These are phyloP conservation scores for Sebastes nivosus DNA, from an alignment of 2,797 vertebrate species.

Conservation along the genomic window DNA sequence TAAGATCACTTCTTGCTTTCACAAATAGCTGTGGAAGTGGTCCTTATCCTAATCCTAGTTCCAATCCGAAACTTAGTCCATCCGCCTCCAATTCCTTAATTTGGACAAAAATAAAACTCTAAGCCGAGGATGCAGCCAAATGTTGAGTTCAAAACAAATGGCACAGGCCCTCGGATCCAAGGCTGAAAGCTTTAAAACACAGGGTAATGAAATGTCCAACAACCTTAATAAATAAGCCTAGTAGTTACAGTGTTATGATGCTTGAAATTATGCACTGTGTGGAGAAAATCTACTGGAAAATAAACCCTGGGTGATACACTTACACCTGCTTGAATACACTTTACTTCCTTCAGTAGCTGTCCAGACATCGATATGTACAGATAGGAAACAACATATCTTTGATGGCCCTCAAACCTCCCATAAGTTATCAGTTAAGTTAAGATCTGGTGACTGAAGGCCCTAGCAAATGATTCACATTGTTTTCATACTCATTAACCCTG, in stretches of 20 bases:
- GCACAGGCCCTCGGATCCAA: conserved; percentile 62
- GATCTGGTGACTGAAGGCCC: background rate
- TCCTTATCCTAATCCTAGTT: conserved; percentile 66
- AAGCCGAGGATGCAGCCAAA: conserved; percentile 52
- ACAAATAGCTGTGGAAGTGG: conserved; percentile 54
- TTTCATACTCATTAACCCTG: background rate
- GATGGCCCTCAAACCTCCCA: background rate
- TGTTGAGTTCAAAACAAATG: conserved; percentile 59
- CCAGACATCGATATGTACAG: background rate
- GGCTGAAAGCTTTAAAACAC: conserved; percentile 79
- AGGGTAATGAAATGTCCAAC: conserved; percentile 55
- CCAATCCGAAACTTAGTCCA: conserved; percentile 69
- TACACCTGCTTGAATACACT: background rate
- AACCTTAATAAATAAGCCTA: background rate
- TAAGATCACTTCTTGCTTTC: conserved; percentile 72
- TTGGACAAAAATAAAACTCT: conserved; percentile 62
- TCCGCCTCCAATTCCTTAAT: conserved; percentile 65
- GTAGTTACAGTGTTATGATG: background rate
- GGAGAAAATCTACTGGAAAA: background rate
- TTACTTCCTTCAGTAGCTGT: background rate
- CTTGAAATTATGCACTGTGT: background rate
- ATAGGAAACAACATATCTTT: background rate
- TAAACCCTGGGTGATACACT: background rate
- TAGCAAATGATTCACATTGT: background rate
- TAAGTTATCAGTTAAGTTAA: background rate